phyloP scores from a whole-genome alignment of 2,113 vertebrate genomes.

The Amazona vittata region DNA sequence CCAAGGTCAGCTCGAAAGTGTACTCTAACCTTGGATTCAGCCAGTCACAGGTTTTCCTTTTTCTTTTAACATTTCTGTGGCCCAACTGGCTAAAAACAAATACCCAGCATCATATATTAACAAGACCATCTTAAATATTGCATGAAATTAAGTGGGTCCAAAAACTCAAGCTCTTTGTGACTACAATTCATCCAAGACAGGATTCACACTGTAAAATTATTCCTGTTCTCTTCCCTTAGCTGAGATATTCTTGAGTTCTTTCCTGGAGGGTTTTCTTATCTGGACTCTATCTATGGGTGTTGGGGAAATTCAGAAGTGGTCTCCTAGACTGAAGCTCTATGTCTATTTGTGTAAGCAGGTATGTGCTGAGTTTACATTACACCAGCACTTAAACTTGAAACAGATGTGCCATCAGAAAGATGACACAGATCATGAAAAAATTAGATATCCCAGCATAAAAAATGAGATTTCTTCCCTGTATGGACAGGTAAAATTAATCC shows the following conservation, averaged over 20 bases:
- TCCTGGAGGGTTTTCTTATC: background rate
- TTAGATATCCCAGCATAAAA: background rate
- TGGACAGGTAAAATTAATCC: background rate
- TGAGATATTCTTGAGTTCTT: background rate
- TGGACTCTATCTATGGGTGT: background rate
- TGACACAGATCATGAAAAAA: background rate
- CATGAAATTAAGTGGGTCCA: background rate
- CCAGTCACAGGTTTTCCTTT: background rate
- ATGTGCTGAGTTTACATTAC: background rate
- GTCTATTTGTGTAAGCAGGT: background rate
- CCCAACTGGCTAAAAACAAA: background rate
- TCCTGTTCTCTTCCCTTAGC: background rate
- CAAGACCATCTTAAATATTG: background rate
- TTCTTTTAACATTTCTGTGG: background rate
- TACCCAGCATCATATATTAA: background rate
- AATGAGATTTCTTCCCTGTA: background rate
- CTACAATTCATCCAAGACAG: background rate
- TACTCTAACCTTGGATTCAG: background rate
- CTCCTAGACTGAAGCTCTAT: background rate
- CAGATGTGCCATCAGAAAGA: background rate
- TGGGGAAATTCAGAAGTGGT: background rate
- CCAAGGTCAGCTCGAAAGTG: constrained; percentile 10
- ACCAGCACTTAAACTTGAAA: background rate
- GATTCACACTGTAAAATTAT: background rate
- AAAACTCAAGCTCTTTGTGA: background rate